These are phyloP conservation scores for Drosophila nikananu DNA, from an alignment of 1,140 invertebrate genomes.

Conservation along the genomic window DNA sequence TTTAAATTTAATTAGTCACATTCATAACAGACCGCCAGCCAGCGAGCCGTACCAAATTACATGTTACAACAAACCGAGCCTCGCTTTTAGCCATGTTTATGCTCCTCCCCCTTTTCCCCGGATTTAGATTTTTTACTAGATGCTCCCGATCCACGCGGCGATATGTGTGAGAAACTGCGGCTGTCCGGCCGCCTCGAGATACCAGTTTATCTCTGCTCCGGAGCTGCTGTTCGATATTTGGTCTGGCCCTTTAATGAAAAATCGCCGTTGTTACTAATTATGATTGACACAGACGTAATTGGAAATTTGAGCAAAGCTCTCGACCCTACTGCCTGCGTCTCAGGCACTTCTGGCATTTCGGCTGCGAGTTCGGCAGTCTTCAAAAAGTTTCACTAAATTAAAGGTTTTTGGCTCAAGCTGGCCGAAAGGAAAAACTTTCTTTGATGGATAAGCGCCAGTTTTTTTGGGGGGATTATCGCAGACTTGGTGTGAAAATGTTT, in stretches of 20 bases:
- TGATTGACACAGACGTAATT: conserved; percentile 85
- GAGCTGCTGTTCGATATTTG: conserved; percentile 48
- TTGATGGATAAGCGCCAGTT: conserved; percentile 76
- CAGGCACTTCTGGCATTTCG: conserved; percentile 23
- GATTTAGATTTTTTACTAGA: conserved; percentile 26
- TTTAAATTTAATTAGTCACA: conserved; percentile 85
- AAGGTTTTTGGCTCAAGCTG: conserved; percentile 75
- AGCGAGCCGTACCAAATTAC: conserved; percentile 75
- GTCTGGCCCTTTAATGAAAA: conserved; percentile 77
- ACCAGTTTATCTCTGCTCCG: conserved; percentile 18
- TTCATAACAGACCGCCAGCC: conserved; percentile 82
- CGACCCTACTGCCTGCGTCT: conserved; percentile 49
- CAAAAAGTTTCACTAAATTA: conserved; percentile 83
- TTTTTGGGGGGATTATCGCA: conserved; percentile 28
- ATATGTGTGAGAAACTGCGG: conserved; percentile 77
- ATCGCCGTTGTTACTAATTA: conserved; percentile 85
- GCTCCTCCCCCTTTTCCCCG: conserved; percentile 29
- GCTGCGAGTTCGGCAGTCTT: conserved; percentile 66
- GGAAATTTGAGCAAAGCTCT: conserved; percentile 82
- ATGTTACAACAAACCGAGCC: conserved; percentile 76
- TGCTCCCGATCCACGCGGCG: conserved; percentile 62
- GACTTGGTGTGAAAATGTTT: conserved; percentile 66
- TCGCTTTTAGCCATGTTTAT: conserved; percentile 69
- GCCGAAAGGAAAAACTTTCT: conserved; percentile 70
- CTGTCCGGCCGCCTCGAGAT: conserved; percentile 39